These are phyloP conservation scores for Patella pellucida DNA, from an alignment of 2,888 invertebrate genomes.

Conservation along the genomic window DNA sequence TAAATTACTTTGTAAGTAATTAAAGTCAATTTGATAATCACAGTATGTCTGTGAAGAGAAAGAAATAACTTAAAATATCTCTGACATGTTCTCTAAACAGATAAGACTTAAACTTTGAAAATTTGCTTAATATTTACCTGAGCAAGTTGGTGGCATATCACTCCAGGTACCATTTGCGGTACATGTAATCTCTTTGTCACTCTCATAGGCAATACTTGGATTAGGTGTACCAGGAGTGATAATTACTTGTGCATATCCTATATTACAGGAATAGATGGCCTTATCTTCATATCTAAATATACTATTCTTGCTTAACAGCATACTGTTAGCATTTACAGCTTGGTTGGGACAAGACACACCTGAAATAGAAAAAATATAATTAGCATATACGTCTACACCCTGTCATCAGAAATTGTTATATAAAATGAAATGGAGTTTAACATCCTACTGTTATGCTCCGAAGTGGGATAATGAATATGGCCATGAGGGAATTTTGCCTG, in stretches of 20 bases:
- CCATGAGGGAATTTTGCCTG: too few species aligned
- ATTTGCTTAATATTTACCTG: constrained; percentile 79
- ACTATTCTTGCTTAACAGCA: constrained; percentile 15
- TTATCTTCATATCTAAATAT: constrained; percentile 88
- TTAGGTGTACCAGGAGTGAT: too few species aligned
- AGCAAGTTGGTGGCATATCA: constrained; percentile 91
- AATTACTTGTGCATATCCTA: constrained; percentile 77
- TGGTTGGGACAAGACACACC: constrained; percentile 16
- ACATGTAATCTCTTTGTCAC: constrained; percentile 77
- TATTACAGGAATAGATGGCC: constrained; percentile 92
- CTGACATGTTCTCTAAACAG: background rate
- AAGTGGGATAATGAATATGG: too few species aligned
- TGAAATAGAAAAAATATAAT: background rate
- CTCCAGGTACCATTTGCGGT: constrained; percentile 94
- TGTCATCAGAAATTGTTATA: background rate
- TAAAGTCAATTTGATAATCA: too few species aligned
- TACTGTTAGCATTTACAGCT: constrained; percentile 14
- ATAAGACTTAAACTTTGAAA: background rate
- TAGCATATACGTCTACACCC: background rate
- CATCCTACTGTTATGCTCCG: too few species aligned
- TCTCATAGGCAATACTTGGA: too few species aligned
- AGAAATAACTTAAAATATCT: background rate
- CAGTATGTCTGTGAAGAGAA: background rate
- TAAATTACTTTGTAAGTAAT: too few species aligned
- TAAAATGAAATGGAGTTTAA: too few species aligned